phyloP scores from a whole-genome alignment of 2,797 vertebrate species.

The Aldrovandia affinis region DNA sequence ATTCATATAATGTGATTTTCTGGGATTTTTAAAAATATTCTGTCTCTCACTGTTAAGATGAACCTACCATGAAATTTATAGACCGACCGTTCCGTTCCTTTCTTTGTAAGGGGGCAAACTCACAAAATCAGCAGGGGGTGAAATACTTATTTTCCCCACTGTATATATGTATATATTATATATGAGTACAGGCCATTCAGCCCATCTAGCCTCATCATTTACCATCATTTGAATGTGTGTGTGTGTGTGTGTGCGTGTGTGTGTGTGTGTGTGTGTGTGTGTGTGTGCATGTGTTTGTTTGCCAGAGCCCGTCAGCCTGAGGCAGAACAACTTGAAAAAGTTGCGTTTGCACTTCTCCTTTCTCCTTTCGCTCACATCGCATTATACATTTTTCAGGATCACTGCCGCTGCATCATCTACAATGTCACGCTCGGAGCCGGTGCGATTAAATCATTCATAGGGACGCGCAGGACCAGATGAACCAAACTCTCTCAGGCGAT shows the following conservation, averaged over 20 bases:
- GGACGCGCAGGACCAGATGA: not conserved
- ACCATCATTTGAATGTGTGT: not conserved
- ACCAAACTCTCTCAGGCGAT: not conserved
- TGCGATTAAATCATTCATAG: not conserved
- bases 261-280: not conserved
- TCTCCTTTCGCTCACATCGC: not conserved
- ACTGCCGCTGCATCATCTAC: not conserved
- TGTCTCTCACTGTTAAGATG: too few relatives aligned
- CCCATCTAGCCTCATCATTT: too few relatives aligned
- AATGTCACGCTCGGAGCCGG: not conserved
- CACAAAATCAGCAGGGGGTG: too few relatives aligned
- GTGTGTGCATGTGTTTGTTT: not conserved
- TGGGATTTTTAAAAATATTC: too few relatives aligned
- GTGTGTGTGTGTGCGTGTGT: not conserved
- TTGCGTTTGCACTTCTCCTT: not conserved
- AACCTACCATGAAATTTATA: too few relatives aligned
- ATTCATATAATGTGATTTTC: too few relatives aligned
- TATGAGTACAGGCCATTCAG: not conserved
- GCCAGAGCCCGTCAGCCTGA: not conserved
- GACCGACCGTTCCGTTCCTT: too few relatives aligned
- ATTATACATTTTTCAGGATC: constrained; percentile 11
- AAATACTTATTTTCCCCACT: too few relatives aligned
- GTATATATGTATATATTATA: too few relatives aligned
- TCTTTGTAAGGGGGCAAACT: too few relatives aligned
- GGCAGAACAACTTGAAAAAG: constrained; percentile 11